Percentiles rank a stretch among this genome's conserved stretches.
These are phyloP conservation scores for Oligia fasciuncula DNA, from an alignment of 2,888 invertebrate genomes.

Conservation along the genomic window DNA sequence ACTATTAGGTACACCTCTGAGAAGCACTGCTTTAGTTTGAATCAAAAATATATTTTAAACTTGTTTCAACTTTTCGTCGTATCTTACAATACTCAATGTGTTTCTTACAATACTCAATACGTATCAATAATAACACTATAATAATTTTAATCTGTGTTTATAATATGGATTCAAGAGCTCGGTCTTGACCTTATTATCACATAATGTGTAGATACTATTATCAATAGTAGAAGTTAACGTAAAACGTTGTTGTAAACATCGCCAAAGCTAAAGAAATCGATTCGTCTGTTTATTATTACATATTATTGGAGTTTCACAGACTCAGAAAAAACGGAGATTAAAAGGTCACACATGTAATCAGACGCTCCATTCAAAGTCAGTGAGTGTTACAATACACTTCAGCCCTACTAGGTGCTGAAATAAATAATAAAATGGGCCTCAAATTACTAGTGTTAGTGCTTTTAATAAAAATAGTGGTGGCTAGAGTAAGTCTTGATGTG, in stretches of 20 bases:
- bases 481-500: conserved; percentile 62
- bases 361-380: neutral
- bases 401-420: neutral
- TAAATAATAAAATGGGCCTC: conserved; percentile 27
- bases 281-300: conserved; percentile 9
- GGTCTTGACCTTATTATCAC: conserved; percentile 61
- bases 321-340: conserved; percentile 22
- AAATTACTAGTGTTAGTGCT: conserved; percentile 44
- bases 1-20: neutral
- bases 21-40: neutral
- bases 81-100: no score
- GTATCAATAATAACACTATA: conserved; percentile 15
- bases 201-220: conserved; percentile 9
- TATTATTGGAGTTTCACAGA: neutral
- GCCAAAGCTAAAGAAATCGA: neutral
- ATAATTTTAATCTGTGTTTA: conserved; percentile 26
- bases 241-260: conserved; percentile 11
- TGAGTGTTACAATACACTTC: conserved; percentile 24
- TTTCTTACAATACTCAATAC: conserved; percentile 13
- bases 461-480: conserved; percentile 43
- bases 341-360: conserved; percentile 10
- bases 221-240: neutral
- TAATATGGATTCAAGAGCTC: conserved; percentile 26
- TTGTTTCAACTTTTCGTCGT: neutral
- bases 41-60: conserved; percentile 10